Percentiles rank a stretch among this genome's conserved stretches.
Evolutionary conservation across 2,113 vertebrate species (phyloP).

Genomic region (Pluvianellus socialis): DNA sequence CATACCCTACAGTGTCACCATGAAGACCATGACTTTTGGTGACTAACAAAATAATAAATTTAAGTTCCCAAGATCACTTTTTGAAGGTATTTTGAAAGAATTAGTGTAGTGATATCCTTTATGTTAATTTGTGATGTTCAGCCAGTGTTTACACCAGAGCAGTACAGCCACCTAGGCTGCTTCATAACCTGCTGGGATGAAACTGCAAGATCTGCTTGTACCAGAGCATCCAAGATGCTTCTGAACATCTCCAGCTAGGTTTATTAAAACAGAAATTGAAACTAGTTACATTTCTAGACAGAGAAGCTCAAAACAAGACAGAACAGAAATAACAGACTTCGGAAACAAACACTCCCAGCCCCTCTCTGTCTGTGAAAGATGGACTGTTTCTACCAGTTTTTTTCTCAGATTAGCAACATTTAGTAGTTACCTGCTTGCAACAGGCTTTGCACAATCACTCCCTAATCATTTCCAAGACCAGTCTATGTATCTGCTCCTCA

Average conservation of each 20-base stretch:
- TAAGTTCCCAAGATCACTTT: background rate
- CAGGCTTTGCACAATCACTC: background rate
- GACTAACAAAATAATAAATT: background rate
- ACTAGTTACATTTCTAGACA: background rate
- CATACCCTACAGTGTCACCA: background rate
- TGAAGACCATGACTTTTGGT: background rate
- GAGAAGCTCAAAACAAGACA: background rate
- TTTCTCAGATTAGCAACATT: background rate
- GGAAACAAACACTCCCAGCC: background rate
- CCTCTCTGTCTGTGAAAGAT: background rate
- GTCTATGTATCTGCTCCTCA: accelerated
- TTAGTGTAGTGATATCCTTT: background rate
- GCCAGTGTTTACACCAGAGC: background rate
- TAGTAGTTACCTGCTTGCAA: background rate
- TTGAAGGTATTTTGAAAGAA: background rate
- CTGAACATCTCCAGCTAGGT: background rate
- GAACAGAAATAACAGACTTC: background rate
- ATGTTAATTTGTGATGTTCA: background rate
- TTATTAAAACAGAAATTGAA: background rate
- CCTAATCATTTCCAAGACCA: background rate
- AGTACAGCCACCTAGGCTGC: background rate
- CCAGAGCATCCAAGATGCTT: background rate
- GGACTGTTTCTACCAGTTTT: background rate
- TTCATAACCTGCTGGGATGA: background rate
- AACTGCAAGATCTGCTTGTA: background rate